Base-by-base conservation (phyloP, 2,888 invertebrate genomes). In the Dynastes grantii region DNA sequence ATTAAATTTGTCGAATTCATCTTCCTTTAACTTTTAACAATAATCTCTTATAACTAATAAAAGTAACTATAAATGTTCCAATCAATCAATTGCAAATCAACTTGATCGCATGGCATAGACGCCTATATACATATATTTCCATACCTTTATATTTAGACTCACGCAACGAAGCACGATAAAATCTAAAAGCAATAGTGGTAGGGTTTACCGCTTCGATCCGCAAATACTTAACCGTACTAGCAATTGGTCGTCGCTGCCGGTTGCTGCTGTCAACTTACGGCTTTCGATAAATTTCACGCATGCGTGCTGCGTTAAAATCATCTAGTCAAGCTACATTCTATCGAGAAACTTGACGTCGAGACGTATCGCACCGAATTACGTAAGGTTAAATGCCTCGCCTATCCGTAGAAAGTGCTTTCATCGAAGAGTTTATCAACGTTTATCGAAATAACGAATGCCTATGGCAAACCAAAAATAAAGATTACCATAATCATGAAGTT, bases 371-470 rank as follows among this genome's bases (percentile, higher is more conserved):
- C 22, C 16, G 16, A 58, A 22, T 55, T 55, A 16, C 55, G 22
- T 58, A 16, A 58, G 8, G n/a, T 8, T 22, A 58, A 58, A 58
- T 58, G 55, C 55, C 55, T 58, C 55, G 55, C 55, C 22, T 58
- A 58, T 58, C 55, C 8, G 55, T 58, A n/a, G 55, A 58, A 58
- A 58, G 55, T 58, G 55, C 55, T 58, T 58, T 58, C 55, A 58
- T 58, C 22, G 55, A 58, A 22, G 55, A 58, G 22, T 58, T 58
- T 16, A 58, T 58, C 55, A 58, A 58, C 55, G 55, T 58, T 58
- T 58, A 58, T 22, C 16, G 22, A 27, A 8, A 58, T 58, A 58
- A 58, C 55, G 55, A 58, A 58, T 58, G 55, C 22, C 22, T 58
- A 16, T 58, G 55, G 55, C 55, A 58, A 22, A 58, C n/a, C 22